These are phyloP conservation scores for Scaeva pyrastri DNA, from an alignment of 2,888 invertebrate species.

Conservation along the genomic window DNA sequence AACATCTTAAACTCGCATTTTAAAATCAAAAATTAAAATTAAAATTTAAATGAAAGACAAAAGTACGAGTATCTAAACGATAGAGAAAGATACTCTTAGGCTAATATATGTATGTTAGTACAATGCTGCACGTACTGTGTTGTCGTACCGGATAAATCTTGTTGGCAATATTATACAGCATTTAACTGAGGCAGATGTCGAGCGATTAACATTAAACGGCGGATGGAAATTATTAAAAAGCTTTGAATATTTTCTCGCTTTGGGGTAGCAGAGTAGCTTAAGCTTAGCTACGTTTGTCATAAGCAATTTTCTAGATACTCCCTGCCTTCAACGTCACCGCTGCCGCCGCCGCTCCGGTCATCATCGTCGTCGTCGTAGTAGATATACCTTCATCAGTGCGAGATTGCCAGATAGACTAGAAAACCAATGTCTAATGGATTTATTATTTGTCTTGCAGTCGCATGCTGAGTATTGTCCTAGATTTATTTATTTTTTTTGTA, in stretches of 20 bases:
- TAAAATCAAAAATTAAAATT: not conserved
- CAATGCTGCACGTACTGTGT: slow-evolving; percentile 32
- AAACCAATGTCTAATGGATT: slow-evolving; percentile 40
- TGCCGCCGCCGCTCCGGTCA: too few species aligned
- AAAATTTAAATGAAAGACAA: not conserved
- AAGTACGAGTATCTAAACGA: not conserved
- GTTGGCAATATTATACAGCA: slow-evolving; percentile 45
- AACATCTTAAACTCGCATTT: slow-evolving; percentile 34
- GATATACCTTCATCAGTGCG: too few species aligned
- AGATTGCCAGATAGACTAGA: not conserved
- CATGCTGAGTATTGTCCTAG: slow-evolving; percentile 52
- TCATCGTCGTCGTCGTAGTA: too few species aligned
- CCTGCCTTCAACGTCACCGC: not conserved
- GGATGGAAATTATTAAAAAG: slow-evolving; percentile 75
- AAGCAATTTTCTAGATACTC: slow-evolving; percentile 11
- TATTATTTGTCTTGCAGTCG: slow-evolving; percentile 49
- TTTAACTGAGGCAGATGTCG: slow-evolving; percentile 40
- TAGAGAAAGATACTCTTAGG: slow-evolving; percentile 39
- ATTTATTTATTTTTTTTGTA: slow-evolving; percentile 16
- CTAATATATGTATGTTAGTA: not conserved
- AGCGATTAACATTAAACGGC: slow-evolving; percentile 72
- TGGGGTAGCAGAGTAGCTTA: slow-evolving; percentile 1
- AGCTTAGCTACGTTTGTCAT: not conserved
- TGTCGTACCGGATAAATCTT: slow-evolving; percentile 67
- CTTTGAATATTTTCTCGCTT: slow-evolving; percentile 45